phyloP scores from a whole-genome alignment of 1,140 invertebrate species.

The Orussus abietinus region DNA sequence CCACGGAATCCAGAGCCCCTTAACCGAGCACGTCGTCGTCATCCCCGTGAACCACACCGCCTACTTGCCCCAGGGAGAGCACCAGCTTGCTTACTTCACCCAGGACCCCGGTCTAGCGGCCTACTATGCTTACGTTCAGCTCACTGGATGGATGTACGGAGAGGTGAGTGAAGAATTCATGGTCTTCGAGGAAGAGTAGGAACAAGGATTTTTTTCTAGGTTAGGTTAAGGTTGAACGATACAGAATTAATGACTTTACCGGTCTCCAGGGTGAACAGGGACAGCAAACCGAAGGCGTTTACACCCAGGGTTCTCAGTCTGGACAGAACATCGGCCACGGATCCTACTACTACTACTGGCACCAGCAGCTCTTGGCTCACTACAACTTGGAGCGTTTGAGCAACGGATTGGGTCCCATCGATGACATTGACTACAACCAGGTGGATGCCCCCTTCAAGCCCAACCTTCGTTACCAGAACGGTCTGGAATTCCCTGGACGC shows the following conservation, averaged over 20 bases:
- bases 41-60: constrained; percentile 57
- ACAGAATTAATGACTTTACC: too few species aligned
- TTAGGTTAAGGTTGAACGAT: too few species aligned
- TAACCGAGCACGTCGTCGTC: constrained; percentile 22
- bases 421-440: constrained; percentile 46
- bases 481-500: constrained; percentile 61
- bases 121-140: constrained; percentile 63
- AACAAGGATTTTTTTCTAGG: too few species aligned
- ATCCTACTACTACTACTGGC: constrained; percentile 50
- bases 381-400: constrained; percentile 54
- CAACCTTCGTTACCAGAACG: constrained; percentile 60
- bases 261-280: too few species aligned
- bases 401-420: constrained; percentile 48
- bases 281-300: constrained; percentile 48
- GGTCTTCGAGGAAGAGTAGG: too few species aligned
- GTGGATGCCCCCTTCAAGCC: constrained; percentile 61
- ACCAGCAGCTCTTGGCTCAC: constrained; percentile 53
- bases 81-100: constrained; percentile 66
- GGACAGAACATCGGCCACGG: constrained; percentile 35
- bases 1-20: constrained; percentile 8
- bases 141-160: constrained; percentile 54
- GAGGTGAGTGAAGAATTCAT: constrained; percentile 35
- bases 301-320: too few species aligned
- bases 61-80: constrained; percentile 50
- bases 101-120: constrained; percentile 70